Evolutionary conservation across 2,888 invertebrate species (phyloP).

Genomic region (Idaea straminata): DNA sequence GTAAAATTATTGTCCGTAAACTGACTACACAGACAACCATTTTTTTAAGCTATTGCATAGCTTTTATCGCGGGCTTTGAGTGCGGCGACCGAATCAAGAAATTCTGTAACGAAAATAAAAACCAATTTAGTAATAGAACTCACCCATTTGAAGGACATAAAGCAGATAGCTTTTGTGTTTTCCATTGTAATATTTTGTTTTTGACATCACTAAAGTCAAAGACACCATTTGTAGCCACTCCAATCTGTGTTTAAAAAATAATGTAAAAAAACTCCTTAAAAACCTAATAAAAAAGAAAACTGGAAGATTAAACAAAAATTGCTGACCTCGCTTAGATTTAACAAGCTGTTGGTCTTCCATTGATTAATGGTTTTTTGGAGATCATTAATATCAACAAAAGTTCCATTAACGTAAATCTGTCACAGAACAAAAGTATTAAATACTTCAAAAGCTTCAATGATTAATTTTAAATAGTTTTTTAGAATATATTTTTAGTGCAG

Average conservation of each 20-base stretch:
- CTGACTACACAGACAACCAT: no score
- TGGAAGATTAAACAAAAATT: conserved; percentile 8
- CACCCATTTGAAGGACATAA: conserved; percentile 72
- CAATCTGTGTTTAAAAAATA: conserved; percentile 46
- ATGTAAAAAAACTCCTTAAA: conserved; percentile 27
- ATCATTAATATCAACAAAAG: conserved; percentile 64
- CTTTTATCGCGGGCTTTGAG: no score
- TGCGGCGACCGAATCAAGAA: no score
- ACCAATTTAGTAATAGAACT: background rate
- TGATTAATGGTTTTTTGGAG: conserved; percentile 63
- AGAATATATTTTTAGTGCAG: conserved; percentile 5
- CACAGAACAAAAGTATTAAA: background rate
- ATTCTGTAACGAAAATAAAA: no score
- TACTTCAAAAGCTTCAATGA: background rate
- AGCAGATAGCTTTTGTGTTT: conserved; percentile 66
- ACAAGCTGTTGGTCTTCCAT: conserved; percentile 64
- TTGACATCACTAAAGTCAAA: conserved; percentile 72
- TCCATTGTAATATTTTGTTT: conserved; percentile 75
- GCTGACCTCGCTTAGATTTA: conserved; percentile 70
- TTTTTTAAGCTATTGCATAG: no score
- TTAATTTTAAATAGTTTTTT: background rate
- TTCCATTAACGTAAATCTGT: conserved; percentile 62
- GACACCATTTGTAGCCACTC: conserved; percentile 61
- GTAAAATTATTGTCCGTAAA: no score
- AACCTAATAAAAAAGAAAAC: conserved; percentile 1